Evolutionary conservation across 1,140 invertebrate genomes (phyloP).

Genomic region (Andrena cerasifolii): DNA sequence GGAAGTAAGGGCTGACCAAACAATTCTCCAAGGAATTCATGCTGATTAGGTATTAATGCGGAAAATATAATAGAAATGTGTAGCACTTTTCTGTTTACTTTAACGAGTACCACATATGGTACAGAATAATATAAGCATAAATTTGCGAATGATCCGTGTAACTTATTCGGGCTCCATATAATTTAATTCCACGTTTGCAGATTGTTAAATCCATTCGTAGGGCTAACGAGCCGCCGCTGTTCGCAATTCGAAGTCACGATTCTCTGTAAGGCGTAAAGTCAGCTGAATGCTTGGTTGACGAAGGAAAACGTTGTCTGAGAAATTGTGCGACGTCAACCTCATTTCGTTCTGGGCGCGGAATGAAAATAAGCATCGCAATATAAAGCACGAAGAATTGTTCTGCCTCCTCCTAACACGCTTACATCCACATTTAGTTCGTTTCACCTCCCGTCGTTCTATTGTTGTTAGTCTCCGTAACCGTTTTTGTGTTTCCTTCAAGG

Average conservation of each 20-base stretch:
- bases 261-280: constrained; percentile 9
- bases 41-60: too few relatives aligned
- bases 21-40: too few relatives aligned
- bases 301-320: constrained; percentile 17
- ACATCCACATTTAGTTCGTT: not conserved
- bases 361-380: constrained; percentile 16
- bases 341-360: constrained; percentile 1
- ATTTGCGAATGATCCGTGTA: too few relatives aligned
- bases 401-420: not conserved
- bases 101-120: too few relatives aligned
- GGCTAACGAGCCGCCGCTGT: constrained; percentile 22
- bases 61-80: too few relatives aligned
- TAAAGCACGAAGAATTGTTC: constrained; percentile 24
- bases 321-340: constrained; percentile 27
- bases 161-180: not conserved
- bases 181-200: not conserved
- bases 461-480: not conserved
- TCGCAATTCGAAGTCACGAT: constrained; percentile 25
- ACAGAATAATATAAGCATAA: too few relatives aligned
- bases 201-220: not conserved
- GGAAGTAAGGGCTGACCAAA: too few relatives aligned
- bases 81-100: too few relatives aligned
- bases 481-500: not conserved
- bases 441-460: not conserved
- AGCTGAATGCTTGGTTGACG: constrained; percentile 8